These are phyloP conservation scores for Cynoglossus semilaevis DNA, from an alignment of 2,113 vertebrate genomes.

Conservation along the genomic window DNA sequence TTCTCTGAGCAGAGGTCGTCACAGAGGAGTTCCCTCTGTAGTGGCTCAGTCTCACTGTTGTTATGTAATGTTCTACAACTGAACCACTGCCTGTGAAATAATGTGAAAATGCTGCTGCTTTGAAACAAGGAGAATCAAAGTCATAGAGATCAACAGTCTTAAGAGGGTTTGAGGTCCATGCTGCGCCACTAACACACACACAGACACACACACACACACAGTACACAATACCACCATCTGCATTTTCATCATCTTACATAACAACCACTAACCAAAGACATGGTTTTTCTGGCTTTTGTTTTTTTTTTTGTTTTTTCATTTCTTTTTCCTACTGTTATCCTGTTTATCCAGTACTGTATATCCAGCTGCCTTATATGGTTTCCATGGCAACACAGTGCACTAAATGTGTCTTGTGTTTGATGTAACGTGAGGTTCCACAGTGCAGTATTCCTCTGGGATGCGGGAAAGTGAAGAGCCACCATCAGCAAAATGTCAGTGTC, in stretches of 20 bases:
- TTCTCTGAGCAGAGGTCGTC: too few species aligned
- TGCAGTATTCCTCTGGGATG: constrained; percentile 3
- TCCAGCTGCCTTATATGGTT: constrained; percentile 42
- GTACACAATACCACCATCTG: constrained; percentile 24
- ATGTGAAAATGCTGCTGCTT: too few species aligned
- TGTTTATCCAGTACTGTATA: constrained; percentile 40
- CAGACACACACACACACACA: constrained; percentile 5
- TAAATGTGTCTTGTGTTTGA: constrained; percentile 22
- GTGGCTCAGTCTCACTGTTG: too few species aligned
- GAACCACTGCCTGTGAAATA: too few species aligned
- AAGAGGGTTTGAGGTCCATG: too few species aligned
- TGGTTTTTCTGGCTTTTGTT: constrained; percentile 16
- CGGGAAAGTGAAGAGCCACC: constrained; percentile 14
- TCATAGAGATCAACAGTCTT: too few species aligned
- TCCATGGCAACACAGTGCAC: constrained; percentile 59
- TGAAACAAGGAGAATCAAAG: too few species aligned
- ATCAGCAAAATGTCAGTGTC: constrained; percentile 28
- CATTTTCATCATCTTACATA: constrained; percentile 58
- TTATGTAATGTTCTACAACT: too few species aligned
- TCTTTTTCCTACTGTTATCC: constrained; percentile 16
- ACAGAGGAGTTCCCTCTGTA: too few species aligned
- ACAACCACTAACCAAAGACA: constrained; percentile 35
- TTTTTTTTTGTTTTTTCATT: not conserved
- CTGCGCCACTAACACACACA: not conserved
- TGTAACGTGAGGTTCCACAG: constrained; percentile 10